Evolutionary conservation across 2,888 invertebrate genomes (phyloP).

Genomic region (Drosophila barbarae): DNA sequence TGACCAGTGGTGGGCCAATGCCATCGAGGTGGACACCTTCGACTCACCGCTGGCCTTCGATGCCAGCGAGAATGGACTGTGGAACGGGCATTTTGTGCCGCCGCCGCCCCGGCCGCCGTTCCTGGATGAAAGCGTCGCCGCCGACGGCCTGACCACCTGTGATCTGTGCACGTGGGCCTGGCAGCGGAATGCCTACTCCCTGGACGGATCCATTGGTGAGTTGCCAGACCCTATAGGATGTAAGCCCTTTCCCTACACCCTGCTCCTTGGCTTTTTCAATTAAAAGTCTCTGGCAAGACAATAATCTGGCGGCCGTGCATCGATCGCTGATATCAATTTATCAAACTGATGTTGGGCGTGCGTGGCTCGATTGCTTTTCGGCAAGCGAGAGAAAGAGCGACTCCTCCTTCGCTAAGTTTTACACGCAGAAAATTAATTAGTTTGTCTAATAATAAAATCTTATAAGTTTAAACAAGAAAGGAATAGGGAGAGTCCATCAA

Average conservation of each 20-base stretch:
- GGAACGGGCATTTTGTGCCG: conserved; percentile 82
- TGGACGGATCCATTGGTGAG: conserved; percentile 83
- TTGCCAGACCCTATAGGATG: conserved; percentile 39
- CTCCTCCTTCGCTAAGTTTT: conserved; percentile 22
- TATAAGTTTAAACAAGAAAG: background rate
- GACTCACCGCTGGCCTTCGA: conserved; percentile 80
- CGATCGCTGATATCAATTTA: conserved; percentile 79
- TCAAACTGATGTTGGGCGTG: conserved; percentile 77
- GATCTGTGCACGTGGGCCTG: conserved; percentile 88
- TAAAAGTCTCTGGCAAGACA: conserved; percentile 55
- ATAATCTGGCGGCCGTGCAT: conserved; percentile 59
- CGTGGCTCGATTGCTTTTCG: conserved; percentile 75
- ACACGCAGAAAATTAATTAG: conserved; percentile 10
- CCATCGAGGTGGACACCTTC: conserved; percentile 80
- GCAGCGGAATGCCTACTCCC: conserved; percentile 82
- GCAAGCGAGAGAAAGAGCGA: conserved; percentile 32
- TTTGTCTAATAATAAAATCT: background rate
- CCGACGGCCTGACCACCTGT: conserved; percentile 87
- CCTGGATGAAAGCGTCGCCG: conserved; percentile 83
- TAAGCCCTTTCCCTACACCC: background rate
- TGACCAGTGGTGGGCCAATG: conserved; percentile 80
- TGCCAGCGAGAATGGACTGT: conserved; percentile 79
- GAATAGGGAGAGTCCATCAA: no score
- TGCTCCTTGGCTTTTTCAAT: conserved; percentile 60
- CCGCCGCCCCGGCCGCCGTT: conserved; percentile 85